Base-by-base conservation (phyloP, 2,888 invertebrate species). In the Athalia circularis region DNA sequence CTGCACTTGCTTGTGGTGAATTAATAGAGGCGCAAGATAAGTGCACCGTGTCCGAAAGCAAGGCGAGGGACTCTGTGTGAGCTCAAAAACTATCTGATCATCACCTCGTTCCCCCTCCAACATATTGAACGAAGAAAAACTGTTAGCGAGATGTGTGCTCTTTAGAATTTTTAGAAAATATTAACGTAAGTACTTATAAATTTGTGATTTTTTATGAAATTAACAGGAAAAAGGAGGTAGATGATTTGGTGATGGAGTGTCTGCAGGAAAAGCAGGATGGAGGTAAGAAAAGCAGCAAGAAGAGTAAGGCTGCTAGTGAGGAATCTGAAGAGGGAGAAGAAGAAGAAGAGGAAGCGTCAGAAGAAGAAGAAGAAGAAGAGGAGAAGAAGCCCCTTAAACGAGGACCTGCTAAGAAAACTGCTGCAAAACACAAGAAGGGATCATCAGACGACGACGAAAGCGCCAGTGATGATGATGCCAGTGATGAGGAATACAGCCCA, bases 171-270 rank as follows among this genome's bases (percentile, higher is more conserved):
- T 4, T 13, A 8, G 15, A n/a, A 13, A n/a, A 59, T 5, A 15
- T 8, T 15, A 29, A 29, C 29, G 0, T 9, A 7, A 62, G 5
- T 62, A 43, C 11, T 11, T 7, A 62, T 5, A 64, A 4, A 8
- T 8, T 62, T 13, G 29, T 47, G 15, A 64, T 74, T 29, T 3
- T 8, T 65, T 15, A 43, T 5, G 11, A 74, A 52, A 59, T 77
- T 57, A 5, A 77, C 68, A 95, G 96, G 86, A 97, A 96, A 91
- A 95, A 96, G 88, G 94, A 96, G 89, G 96, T 98, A n/a, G 97
- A 97, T 88, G 93, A 94, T 83, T 91, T 98, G 80, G 96, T 98
- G 6, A 96, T 97, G 95, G 95, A 96, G 83, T 94, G 94, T 85
- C 88, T 93, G 68, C 90, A 91, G 83, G 91, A 91, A 81, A 91